A percentile compares a stretch with the other conserved stretches of the same genome.
These are phyloP conservation scores for Distichodus sexfasciatus DNA, from an alignment of 2,797 vertebrate genomes.

Conservation along the genomic window DNA sequence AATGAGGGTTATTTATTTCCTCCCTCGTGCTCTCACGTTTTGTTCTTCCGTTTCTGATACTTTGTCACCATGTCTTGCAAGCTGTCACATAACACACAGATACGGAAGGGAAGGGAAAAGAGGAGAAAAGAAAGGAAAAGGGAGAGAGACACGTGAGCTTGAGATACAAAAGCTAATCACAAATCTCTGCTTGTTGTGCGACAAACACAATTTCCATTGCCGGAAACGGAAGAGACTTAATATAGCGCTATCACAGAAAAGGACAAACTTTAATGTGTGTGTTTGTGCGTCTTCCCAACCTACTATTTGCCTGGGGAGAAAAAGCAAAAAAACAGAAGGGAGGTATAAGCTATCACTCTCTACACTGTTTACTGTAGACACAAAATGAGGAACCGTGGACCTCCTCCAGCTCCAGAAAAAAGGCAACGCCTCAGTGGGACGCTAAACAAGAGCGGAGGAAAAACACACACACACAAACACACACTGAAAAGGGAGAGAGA, in stretches of 20 bases:
- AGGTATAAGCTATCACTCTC: slow-evolving; percentile 47
- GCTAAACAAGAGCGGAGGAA: slow-evolving; percentile 53
- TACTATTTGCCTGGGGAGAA: slow-evolving; percentile 21
- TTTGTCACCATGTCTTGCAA: slow-evolving; percentile 99
- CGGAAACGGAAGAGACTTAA: neutral
- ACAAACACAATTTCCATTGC: too few relatives aligned
- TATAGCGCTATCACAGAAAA: too few relatives aligned
- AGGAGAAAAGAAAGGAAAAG: slow-evolving; percentile 50
- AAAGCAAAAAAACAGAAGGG: slow-evolving; percentile 19
- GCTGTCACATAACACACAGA: slow-evolving; percentile 70
- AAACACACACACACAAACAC: slow-evolving; percentile 36
- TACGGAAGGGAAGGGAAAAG: slow-evolving; percentile 40
- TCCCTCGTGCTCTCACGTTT: slow-evolving; percentile 91
- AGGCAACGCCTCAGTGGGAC: slow-evolving; percentile 46
- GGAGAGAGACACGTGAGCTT: too few relatives aligned
- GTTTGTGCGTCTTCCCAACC: slow-evolving; percentile 3
- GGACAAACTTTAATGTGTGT: neutral
- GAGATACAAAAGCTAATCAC: too few relatives aligned
- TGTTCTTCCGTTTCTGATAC: slow-evolving; percentile 98
- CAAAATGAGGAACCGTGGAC: slow-evolving; percentile 52
- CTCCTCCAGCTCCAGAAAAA: slow-evolving; percentile 50
- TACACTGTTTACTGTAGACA: slow-evolving; percentile 60
- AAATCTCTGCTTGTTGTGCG: neutral
- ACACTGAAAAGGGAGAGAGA: too few relatives aligned
- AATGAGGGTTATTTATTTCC: too few relatives aligned